Conservation (phyloP, 2,888 invertebrate species). For the Drosophila kanekoi region DNA sequence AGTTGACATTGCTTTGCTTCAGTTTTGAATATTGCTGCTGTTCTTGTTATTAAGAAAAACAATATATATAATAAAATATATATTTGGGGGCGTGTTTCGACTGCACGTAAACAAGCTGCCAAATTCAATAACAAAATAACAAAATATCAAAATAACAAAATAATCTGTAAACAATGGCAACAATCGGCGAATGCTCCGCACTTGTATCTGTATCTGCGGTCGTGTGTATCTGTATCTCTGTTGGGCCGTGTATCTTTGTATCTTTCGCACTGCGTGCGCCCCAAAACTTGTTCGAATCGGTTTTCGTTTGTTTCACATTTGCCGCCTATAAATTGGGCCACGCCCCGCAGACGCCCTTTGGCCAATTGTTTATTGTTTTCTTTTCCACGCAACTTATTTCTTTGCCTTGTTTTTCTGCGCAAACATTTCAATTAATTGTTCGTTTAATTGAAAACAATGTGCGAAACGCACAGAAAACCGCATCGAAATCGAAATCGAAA, state of each 20-base stretch:
- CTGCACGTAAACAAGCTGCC: constrained; percentile 15
- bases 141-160: constrained; percentile 8
- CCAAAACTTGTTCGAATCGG: constrained; percentile 72
- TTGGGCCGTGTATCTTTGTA: constrained; percentile 27
- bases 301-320: constrained; percentile 50
- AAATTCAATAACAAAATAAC: constrained; percentile 18
- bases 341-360: constrained; percentile 18
- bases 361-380: not conserved
- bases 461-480: constrained; percentile 52
- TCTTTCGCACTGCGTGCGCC: constrained; percentile 38
- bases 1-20: not conserved
- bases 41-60: not conserved
- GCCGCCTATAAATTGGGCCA: constrained; percentile 38
- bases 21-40: not conserved
- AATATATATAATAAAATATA: too few species aligned
- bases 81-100: constrained; percentile 45
- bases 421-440: constrained; percentile 74
- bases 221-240: constrained; percentile 8
- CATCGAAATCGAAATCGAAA: constrained; percentile 21
- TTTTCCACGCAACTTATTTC: constrained; percentile 36
- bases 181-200: constrained; percentile 11
- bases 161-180: constrained; percentile 26
- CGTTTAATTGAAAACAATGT: constrained; percentile 69
- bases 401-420: constrained; percentile 45
- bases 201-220: constrained; percentile 20